Conservation (phyloP, 2,888 invertebrate genomes). For the Caenorhabditis plicata region DNA sequence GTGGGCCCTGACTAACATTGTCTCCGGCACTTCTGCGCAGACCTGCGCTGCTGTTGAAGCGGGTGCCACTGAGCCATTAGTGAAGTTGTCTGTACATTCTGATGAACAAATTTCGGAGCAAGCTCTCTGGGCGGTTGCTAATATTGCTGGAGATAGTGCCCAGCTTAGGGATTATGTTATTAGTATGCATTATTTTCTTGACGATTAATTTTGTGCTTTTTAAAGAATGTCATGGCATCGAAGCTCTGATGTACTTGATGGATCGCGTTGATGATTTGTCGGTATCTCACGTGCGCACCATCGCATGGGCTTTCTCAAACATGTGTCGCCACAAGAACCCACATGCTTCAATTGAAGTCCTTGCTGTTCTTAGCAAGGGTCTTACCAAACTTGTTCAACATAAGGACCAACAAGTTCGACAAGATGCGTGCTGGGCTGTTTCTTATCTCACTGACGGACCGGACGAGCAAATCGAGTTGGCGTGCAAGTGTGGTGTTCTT, state of each 20-base stretch:
- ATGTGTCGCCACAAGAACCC: conserved; percentile 96
- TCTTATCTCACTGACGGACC: conserved; percentile 64
- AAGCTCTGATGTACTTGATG: conserved; percentile 78
- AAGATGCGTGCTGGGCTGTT: conserved; percentile 64
- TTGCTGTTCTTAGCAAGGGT: conserved; percentile 34
- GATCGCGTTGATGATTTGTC: conserved; percentile 69
- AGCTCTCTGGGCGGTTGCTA: conserved; percentile 82
- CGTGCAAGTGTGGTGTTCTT: conserved; percentile 37
- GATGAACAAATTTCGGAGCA: conserved; percentile 80
- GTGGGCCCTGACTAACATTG: conserved; percentile 87
- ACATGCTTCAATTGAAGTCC: conserved; percentile 65
- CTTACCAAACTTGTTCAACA: conserved; percentile 34
- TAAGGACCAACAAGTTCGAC: conserved; percentile 49
- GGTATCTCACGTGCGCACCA: conserved; percentile 48
- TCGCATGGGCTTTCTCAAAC: conserved; percentile 88
- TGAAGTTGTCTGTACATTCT: conserved; percentile 75
- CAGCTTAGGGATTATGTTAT: conserved; percentile 81
- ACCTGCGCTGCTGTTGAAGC: conserved; percentile 75
- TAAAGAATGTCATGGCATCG: conserved; percentile 82
- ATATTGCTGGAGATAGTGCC: conserved; percentile 80
- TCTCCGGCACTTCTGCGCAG: conserved; percentile 88
- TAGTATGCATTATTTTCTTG: conserved; percentile 67
- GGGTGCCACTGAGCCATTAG: conserved; percentile 82
- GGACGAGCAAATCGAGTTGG: conserved; percentile 60
- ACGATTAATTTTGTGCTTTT: no score